phyloP scores from a whole-genome alignment of 2,113 vertebrate genomes.

The Toxotes chatareus region DNA sequence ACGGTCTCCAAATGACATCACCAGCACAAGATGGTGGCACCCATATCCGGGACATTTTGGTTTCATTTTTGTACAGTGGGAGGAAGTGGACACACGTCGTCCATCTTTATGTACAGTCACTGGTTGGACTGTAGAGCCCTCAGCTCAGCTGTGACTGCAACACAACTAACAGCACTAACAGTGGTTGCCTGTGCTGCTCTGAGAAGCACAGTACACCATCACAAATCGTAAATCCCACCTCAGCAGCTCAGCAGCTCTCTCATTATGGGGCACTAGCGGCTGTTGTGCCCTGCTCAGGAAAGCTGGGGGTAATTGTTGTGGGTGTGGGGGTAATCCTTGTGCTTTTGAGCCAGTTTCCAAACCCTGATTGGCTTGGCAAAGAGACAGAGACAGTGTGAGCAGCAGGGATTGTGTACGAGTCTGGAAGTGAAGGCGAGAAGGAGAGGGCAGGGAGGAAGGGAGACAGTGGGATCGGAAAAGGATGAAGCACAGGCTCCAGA shows the following conservation, averaged over 20 bases:
- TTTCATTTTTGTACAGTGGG: too few relatives aligned
- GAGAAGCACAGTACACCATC: constrained; percentile 33
- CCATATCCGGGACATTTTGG: too few relatives aligned
- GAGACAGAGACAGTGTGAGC: constrained; percentile 38
- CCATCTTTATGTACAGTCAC: too few relatives aligned
- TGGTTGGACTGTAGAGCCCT: background rate
- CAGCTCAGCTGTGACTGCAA: constrained; percentile 23
- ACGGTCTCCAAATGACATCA: too few relatives aligned
- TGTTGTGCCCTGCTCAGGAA: constrained; percentile 46
- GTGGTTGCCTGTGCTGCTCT: constrained; percentile 9
- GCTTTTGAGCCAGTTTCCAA: constrained; percentile 60
- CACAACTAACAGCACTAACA: constrained; percentile 13
- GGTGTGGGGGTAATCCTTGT: constrained; percentile 54
- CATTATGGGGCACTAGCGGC: constrained; percentile 39
- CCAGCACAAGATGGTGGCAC: too few relatives aligned
- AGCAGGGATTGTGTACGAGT: constrained; percentile 49
- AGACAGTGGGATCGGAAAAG: constrained; percentile 30
- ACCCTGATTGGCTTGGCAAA: constrained; percentile 61
- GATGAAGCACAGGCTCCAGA: constrained; percentile 44
- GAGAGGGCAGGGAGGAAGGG: constrained; percentile 8
- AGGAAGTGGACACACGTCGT: too few relatives aligned
- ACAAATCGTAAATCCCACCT: constrained; percentile 57
- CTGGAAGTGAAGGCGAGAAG: constrained; percentile 6
- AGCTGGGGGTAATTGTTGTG: constrained; percentile 59
- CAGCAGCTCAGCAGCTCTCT: constrained; percentile 47